Evolutionary conservation across 2,113 vertebrate genomes (phyloP), one percentile per base, ranked within the genome.

Genomic region (Diglossa brunneiventris): DNA sequence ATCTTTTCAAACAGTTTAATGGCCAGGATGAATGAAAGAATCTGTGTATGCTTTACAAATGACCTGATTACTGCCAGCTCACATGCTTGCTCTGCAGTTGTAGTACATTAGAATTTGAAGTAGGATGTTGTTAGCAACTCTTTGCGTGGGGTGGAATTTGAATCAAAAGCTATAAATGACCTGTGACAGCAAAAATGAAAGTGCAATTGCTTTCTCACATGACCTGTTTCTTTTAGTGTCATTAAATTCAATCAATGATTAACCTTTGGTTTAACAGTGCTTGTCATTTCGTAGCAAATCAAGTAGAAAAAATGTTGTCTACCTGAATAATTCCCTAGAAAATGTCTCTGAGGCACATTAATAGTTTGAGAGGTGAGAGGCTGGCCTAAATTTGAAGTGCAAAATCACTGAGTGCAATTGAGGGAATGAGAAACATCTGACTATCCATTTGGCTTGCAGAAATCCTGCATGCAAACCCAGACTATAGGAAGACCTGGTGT

Each of bases 101-200:
- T 95, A 93, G 90, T 94, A 94, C 96, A 95, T 96, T 96, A 92
- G 95, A 97, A 96, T 96, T 97, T 96, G 96, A 97, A 97, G 96
- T 97, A 94, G 93, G 92, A 93, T 97, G 97, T 97, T 97, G 96
- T 97, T 97, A 97, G 96, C 96, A 97, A 96, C 95, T 20, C 96
- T 79, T 96, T 97, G 96, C 83, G 44, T 97, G 96, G 97, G 96
- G 95, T 96, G 94, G 96, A 96, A 97, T 97, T 97, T 96, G 96
- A 97, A 97, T 96, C 91, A 86, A 97, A 94, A 94, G 88, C 90
- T 79, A 84, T 92, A 96, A 97, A 92, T 93, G 95, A 95, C 95
- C 89, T 96, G 92, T 76, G 95, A 97, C 96, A 97, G 85, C 92
- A 95, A 94, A 95, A 96, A 95, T 95, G 88, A 95, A 97, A 97